phyloP scores from a whole-genome alignment of 2,113 vertebrate species.

The Tamias sibiricus region DNA sequence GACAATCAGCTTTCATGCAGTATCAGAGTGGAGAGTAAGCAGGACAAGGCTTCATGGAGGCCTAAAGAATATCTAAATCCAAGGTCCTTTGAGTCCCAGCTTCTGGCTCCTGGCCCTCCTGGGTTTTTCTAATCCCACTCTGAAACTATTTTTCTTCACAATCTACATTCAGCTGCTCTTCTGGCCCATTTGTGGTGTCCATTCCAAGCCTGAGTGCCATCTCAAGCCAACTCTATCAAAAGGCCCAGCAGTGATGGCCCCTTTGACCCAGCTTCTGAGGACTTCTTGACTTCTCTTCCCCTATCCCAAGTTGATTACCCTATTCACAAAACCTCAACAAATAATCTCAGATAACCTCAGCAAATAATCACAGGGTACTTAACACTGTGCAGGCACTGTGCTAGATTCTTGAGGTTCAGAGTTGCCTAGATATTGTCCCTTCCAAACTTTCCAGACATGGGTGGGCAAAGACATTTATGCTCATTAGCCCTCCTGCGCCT shows the following conservation, averaged over 20 bases:
- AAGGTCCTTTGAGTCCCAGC: not conserved
- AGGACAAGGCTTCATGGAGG: not conserved
- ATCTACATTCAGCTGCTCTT: not conserved
- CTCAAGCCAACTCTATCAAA: not conserved
- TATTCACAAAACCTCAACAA: not conserved
- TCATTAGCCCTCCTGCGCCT: not conserved
- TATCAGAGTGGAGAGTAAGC: not conserved
- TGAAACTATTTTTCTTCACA: not conserved
- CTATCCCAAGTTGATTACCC: not conserved
- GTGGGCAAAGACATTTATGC: not conserved
- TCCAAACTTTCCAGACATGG: not conserved
- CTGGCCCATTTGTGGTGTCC: not conserved
- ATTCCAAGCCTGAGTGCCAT: not conserved
- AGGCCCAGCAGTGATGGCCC: not conserved
- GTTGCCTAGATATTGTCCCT: not conserved
- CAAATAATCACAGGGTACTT: not conserved
- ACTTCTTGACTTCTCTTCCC: not conserved
- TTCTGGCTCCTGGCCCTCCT: not conserved
- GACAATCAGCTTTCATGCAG: not conserved
- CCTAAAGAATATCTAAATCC: not conserved
- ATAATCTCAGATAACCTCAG: not conserved
- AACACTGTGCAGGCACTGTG: not conserved
- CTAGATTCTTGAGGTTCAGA: not conserved
- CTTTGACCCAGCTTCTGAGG: not conserved
- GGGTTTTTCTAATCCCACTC: not conserved